These are phyloP conservation scores for Archaeoteleia sp. DNA, from an alignment of 2,888 invertebrate genomes.

Conservation along the genomic window DNA sequence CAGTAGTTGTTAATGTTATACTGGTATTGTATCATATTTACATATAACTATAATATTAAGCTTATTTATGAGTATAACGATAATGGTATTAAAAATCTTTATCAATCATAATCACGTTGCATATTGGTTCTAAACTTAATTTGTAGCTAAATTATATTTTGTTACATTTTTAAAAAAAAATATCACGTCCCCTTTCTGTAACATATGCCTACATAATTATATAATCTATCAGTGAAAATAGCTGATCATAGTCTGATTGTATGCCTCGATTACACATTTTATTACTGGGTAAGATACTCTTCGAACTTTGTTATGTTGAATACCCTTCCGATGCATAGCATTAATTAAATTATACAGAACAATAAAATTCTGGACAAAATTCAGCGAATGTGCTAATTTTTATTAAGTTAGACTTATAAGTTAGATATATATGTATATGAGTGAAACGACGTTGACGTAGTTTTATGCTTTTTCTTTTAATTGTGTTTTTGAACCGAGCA, in stretches of 20 bases:
- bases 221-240: conserved; percentile 27
- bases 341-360: too few relatives aligned
- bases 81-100: conserved; percentile 31
- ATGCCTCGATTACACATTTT: conserved; percentile 20
- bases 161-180: conserved; percentile 41
- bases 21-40: conserved; percentile 37
- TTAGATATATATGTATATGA: too few relatives aligned
- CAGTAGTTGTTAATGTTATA: conserved; percentile 40
- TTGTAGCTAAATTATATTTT: conserved; percentile 50
- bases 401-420: too few relatives aligned
- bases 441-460: too few relatives aligned
- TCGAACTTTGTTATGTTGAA: conserved; percentile 30
- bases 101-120: conserved; percentile 4
- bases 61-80: conserved; percentile 40
- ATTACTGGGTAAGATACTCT: conserved; percentile 19
- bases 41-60: conserved; percentile 28
- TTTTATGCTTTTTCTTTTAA: too few relatives aligned
- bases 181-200: conserved; percentile 32
- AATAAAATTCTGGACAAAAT: too few relatives aligned
- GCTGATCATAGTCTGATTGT: conserved; percentile 5
- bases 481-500: too few relatives aligned
- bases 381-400: too few relatives aligned
- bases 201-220: conserved; percentile 22
- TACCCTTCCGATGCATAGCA: too few relatives aligned
- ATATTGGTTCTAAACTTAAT: conserved; percentile 25